Base-by-base conservation (phyloP, 2,797 vertebrate genomes). In the Presbytis comata region DNA sequence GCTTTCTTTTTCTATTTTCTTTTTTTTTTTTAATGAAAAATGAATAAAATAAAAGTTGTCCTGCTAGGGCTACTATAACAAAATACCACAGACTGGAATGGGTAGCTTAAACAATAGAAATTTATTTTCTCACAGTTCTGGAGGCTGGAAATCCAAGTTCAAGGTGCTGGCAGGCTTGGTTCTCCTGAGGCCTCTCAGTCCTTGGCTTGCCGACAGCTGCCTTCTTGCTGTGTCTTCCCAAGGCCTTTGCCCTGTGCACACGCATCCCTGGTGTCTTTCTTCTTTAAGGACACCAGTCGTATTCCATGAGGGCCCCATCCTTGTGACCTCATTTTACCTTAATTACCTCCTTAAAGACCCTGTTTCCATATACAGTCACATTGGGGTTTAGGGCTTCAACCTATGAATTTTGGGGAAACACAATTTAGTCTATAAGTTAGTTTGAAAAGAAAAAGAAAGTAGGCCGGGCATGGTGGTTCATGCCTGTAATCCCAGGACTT, bases 1-100 rank as follows among this genome's bases (percentile, higher is more conserved):
- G 11, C 53, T 81, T 78, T 86, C n/a, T 93, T 95, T 91, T 64
- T 76, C 85, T 89, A 67, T 85, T 89, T 89, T 57, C 46, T 90
- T 61, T 90, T 96, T 41, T n/a, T 48, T 48, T 48, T 90, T 44
- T 17, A 96, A 70, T 92, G 78, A 75, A 88, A 50, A n/a, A 88
- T 46, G 41, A 67, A 75, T 36, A 17, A 22, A 50, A 85, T 33
- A 67, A 36, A 44, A 26, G 26, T 36, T 80, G 4, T 81, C 70
- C 48, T 59, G 46, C 70, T n/a, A 44, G 50, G 28, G 13, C 36
- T 61, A 53, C 28, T 64, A 21, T 70, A 53, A 59, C 46, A 84
- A 78, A 70, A 41, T 24, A 26, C 5, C 79, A 74, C 36, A n/a
- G 36, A 85, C 41, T 41, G 1, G 21, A 85, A n/a, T 41, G 1